Evolutionary conservation across 2,888 invertebrate genomes (phyloP).

Genomic region (Kryphioiulus occultus): DNA sequence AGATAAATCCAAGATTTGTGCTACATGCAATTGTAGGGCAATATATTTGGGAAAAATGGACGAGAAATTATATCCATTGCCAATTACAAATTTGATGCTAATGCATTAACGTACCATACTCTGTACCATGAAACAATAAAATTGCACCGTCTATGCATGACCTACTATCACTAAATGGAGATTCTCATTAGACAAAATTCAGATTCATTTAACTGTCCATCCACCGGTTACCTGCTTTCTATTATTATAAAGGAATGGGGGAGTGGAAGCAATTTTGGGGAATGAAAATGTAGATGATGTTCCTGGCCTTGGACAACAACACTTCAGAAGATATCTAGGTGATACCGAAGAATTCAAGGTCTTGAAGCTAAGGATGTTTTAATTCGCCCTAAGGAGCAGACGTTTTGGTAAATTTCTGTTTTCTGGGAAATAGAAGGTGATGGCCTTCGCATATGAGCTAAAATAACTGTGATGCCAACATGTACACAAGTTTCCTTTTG

Average conservation of each 20-base stretch:
- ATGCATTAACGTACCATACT: neutral
- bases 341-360: neutral
- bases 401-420: neutral
- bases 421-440: neutral
- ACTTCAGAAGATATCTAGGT: neutral
- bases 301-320: neutral
- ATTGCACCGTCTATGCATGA: neutral
- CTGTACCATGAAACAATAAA: neutral
- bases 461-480: neutral
- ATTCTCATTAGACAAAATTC: neutral
- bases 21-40: too few species aligned
- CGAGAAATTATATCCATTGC: neutral
- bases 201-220: neutral
- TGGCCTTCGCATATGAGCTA: neutral
- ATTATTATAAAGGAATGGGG: neutral
- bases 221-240: neutral
- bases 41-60: neutral
- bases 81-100: neutral
- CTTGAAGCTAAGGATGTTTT: neutral
- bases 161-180: neutral
- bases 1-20: too few species aligned
- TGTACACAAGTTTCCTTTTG: neutral
- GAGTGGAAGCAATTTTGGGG: neutral
- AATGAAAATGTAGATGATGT: neutral
- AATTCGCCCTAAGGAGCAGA: neutral